Evolutionary conservation across 2,113 vertebrate species (phyloP), one percentile per base, ranked within the genome.

Genomic region (Beaufortia kweichowensis): DNA sequence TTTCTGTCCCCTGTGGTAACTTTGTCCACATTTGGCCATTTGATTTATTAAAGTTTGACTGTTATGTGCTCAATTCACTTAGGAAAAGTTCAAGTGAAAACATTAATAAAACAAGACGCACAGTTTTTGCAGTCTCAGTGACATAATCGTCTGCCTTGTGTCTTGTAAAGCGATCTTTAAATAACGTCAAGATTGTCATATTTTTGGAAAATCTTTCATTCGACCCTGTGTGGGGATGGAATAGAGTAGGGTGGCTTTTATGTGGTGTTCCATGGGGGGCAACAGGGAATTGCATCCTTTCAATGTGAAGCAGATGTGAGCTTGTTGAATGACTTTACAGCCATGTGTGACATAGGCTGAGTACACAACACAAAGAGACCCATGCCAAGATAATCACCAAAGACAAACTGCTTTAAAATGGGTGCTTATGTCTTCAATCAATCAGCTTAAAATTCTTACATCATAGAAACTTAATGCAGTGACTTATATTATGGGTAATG

Each of bases 221-320:
- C 35, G 64, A 15, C 29, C 28, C 17, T 24, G 14, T 29, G 67
- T 62, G 60, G 61, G 48, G 35, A 63, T 64, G 50, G 11, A 60
- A 24, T 17, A 35, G 64, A 28, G 83, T 78, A 82, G 80, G 64
- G 6, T n/a, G 69, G 69, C 50, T 56, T 76, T 84, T 83, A 86
- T 87, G 81, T 83, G 76, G 78, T 71, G 83, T 80, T 78, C 81
- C 4, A 77, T 26, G 79, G 86, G 86, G 85, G 83, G 75, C 78
- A 75, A 48, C n/a, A 79, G 80, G 82, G 83, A 84, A 87, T 84
- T 81, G 82, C 68, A 78, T 86, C 84, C 64, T 76, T 82, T 84
- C 85, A 86, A 90, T 87, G 81, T 82, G 84, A 91, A 90, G 86
- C 90, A 91, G 87, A 91, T 91, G 89, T 19, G 43, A 60, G 46